Conservation (phyloP, 2,113 vertebrate genomes). For the Corynorhinus townsendii region DNA sequence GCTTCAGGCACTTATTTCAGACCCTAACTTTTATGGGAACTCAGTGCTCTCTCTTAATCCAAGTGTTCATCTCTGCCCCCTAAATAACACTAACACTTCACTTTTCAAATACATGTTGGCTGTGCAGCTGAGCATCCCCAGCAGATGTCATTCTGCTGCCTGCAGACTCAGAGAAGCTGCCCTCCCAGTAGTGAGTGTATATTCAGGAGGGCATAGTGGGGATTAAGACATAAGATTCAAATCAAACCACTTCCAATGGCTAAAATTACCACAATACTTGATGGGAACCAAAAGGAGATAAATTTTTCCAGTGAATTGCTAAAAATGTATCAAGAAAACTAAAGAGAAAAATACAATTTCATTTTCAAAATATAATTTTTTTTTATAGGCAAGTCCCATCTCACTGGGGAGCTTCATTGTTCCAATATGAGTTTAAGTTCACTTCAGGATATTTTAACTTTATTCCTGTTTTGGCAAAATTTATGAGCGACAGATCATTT, state of each 20-base stretch:
- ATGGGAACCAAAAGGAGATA: not conserved
- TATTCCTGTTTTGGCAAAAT: conserved; percentile 54
- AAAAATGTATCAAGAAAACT: conserved; percentile 1
- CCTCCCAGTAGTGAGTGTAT: not conserved
- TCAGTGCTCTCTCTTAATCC: conserved; percentile 6
- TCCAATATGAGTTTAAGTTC: conserved; percentile 49
- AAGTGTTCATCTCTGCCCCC: conserved; percentile 18
- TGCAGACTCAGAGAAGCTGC: not conserved
- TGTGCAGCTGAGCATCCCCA: not conserved
- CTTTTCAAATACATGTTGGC: conserved; percentile 33
- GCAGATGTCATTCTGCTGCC: conserved; percentile 7
- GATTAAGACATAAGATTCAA: not conserved
- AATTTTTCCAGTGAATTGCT: not conserved
- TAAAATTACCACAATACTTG: not conserved
- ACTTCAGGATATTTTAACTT: conserved; percentile 47
- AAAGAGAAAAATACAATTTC: not conserved
- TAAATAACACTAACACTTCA: conserved; percentile 26
- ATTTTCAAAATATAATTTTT: not conserved
- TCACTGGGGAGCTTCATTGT: conserved; percentile 13
- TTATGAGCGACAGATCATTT: conserved; percentile 48
- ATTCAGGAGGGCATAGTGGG: not conserved
- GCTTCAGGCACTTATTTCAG: conserved; percentile 36
- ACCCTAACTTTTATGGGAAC: conserved; percentile 7
- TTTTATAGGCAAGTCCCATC: not conserved
- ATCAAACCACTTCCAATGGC: not conserved